Percentiles rank a stretch among this genome's conserved stretches.
These are phyloP conservation scores for Scaptomyza cyrtandrae DNA, from an alignment of 2,888 invertebrate genomes.

Conservation along the genomic window DNA sequence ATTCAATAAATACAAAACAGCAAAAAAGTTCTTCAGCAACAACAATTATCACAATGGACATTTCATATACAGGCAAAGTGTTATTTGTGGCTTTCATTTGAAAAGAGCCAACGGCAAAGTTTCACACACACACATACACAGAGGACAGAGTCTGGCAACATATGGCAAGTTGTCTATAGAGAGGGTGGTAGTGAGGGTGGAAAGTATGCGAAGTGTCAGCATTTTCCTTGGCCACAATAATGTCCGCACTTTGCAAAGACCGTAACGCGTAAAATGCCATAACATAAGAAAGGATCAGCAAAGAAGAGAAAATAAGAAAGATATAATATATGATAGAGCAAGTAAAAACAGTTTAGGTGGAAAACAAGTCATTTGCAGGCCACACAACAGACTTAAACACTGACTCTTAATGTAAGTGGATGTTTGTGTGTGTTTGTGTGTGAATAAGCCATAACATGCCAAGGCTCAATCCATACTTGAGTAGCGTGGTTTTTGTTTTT, in stretches of 20 bases:
- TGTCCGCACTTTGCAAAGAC: constrained; percentile 49
- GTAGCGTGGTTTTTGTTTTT: constrained; percentile 1
- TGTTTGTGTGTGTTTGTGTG: constrained; percentile 30
- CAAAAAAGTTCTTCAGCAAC: constrained; percentile 35
- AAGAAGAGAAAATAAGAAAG: constrained; percentile 10
- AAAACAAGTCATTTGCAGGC: constrained; percentile 70
- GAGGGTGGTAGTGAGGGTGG: neutral
- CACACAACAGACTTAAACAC: constrained; percentile 21
- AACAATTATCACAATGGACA: constrained; percentile 31
- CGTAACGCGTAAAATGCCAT: constrained; percentile 45
- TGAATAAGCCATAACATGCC: constrained; percentile 37
- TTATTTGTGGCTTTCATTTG: constrained; percentile 34
- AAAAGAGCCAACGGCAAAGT: constrained; percentile 46
- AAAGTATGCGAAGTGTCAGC: constrained; percentile 17
- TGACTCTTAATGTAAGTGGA: constrained; percentile 5
- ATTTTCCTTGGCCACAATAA: constrained; percentile 47
- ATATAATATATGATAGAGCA: constrained; percentile 12
- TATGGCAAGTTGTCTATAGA: constrained; percentile 54
- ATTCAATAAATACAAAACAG: constrained; percentile 41
- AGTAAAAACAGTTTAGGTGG: constrained; percentile 57
- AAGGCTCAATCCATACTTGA: constrained; percentile 39
- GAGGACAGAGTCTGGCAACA: constrained; percentile 46
- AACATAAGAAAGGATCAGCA: constrained; percentile 37
- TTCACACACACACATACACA: constrained; percentile 25
- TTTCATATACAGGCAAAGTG: constrained; percentile 54